Evolutionary conservation across 2,797 vertebrate species (phyloP).

Genomic region (Gallinago nigripennis): DNA sequence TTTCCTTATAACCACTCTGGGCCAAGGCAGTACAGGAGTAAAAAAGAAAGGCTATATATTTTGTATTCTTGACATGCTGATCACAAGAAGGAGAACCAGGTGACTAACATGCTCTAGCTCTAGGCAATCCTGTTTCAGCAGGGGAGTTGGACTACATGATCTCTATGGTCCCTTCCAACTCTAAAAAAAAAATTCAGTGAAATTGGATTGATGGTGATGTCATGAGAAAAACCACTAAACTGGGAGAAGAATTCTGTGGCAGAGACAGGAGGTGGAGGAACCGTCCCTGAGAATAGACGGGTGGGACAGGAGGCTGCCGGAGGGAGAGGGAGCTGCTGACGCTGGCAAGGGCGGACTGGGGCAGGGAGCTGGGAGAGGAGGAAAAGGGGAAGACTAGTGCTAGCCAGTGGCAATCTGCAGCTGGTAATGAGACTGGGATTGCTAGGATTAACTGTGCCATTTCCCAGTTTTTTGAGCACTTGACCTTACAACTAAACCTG

Average conservation of each 20-base stretch:
- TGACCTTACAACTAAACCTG: neutral
- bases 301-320: neutral
- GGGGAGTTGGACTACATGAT: no score
- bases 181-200: no score
- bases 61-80: neutral
- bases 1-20: neutral
- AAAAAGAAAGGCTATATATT: neutral
- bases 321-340: neutral
- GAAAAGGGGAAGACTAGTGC: neutral
- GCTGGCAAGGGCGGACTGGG: neutral
- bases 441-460: neutral
- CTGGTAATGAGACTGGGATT: neutral
- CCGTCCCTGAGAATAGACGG: neutral
- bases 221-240: neutral
- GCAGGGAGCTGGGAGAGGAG: neutral
- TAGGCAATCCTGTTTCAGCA: no score
- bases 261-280: neutral
- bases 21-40: neutral
- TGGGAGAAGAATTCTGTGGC: neutral
- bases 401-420: neutral
- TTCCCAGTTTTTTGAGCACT: neutral
- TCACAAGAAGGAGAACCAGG: neutral
- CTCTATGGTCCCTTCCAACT: no score
- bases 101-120: neutral
- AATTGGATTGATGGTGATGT: neutral